Percentiles rank a stretch among this genome's conserved stretches.
Conservation (phyloP, 1,140 invertebrate genomes). For the Nephila pilipes region DNA sequence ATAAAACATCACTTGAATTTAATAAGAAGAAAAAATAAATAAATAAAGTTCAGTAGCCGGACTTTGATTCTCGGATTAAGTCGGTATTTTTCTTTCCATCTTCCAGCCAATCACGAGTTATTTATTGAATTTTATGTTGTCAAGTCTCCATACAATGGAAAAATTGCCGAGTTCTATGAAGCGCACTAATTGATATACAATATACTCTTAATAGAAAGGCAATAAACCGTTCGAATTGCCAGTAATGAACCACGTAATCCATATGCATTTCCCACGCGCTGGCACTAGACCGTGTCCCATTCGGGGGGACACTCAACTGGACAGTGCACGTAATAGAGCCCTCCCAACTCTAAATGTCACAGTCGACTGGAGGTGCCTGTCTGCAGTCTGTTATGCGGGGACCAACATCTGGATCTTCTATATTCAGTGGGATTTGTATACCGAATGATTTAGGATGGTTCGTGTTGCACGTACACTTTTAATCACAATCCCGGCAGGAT, state of each 20-base stretch:
- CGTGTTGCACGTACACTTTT: no score
- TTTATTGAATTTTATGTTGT: not conserved
- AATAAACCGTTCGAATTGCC: slow-evolving; percentile 54
- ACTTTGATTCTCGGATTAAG: no score
- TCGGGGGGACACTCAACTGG: slow-evolving; percentile 14
- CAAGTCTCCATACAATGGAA: not conserved
- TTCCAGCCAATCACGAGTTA: not conserved
- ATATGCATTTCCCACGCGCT: not conserved
- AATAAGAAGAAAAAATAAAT: no score
- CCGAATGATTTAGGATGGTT: not conserved
- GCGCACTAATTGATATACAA: slow-evolving; percentile 66
- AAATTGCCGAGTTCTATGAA: not conserved
- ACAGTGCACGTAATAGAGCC: not conserved
- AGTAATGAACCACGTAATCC: slow-evolving; percentile 67
- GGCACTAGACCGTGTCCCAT: not conserved
- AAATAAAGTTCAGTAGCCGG: no score
- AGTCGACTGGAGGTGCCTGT: slow-evolving; percentile 41
- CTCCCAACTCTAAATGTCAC: slow-evolving; percentile 17
- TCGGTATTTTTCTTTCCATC: not conserved
- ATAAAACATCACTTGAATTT: no score
- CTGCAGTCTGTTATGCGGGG: not conserved
- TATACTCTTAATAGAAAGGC: slow-evolving; percentile 41
- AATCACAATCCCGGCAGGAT: no score
- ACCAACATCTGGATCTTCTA: not conserved
- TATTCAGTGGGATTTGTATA: not conserved